These are phyloP conservation scores for Centroberyx gerrardi DNA, from an alignment of 2,797 vertebrate genomes.

Conservation along the genomic window DNA sequence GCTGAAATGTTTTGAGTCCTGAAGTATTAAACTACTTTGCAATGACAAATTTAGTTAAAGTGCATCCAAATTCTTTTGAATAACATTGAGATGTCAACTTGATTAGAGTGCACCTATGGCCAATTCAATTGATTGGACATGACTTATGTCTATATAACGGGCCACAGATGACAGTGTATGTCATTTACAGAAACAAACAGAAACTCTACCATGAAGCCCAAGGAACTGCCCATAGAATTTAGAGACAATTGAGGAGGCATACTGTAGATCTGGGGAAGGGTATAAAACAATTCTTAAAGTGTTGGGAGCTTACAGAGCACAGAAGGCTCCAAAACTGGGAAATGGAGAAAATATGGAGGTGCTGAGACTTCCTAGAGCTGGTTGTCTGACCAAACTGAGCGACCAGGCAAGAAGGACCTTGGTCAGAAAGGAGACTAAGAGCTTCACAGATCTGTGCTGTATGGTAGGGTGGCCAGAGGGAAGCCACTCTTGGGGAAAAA, in stretches of 20 bases:
- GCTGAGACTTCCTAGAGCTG: neutral
- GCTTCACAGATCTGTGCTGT: no score
- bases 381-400: neutral
- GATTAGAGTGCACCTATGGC: no score
- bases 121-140: no score
- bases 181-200: conserved; percentile 6
- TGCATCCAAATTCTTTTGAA: no score
- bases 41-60: no score
- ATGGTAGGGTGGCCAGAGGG: no score
- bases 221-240: neutral
- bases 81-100: no score
- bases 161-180: neutral
- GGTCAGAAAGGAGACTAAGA: neutral
- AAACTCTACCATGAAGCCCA: neutral
- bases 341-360: no score
- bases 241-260: neutral
- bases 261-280: neutral
- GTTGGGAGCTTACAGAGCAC: neutral
- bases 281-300: neutral
- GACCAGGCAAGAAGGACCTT: neutral
- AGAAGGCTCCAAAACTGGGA: neutral
- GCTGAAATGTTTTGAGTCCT: no score
- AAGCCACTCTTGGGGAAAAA: neutral
- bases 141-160: neutral
- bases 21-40: no score